Evolutionary conservation across 2,797 vertebrate species (phyloP).

Genomic region (Sarcoramphus papa): DNA sequence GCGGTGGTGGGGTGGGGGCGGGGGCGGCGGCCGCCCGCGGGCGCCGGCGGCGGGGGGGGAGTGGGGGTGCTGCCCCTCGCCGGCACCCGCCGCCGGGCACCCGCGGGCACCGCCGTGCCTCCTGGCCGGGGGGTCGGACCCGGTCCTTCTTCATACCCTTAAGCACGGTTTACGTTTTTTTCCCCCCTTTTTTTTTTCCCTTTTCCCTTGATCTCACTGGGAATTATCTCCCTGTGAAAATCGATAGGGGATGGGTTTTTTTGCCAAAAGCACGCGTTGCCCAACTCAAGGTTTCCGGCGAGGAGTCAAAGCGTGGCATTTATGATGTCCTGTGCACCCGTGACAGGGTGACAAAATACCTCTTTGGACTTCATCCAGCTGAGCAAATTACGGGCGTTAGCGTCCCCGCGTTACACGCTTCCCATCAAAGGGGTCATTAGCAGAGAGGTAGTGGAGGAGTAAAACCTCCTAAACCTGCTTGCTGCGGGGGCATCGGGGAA

Average conservation of each 20-base stretch:
- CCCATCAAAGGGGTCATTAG: not conserved
- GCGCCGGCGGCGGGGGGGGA: fast-evolving
- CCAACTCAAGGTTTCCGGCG: conserved; percentile 2
- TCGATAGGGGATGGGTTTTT: conserved; percentile 7
- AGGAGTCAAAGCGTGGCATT: conserved; percentile 37
- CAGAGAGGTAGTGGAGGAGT: not conserved
- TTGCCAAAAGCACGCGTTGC: not conserved
- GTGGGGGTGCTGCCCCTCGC: not conserved
- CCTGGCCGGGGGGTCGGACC: not conserved
- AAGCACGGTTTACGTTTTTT: not conserved
- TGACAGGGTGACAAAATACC: conserved; percentile 20
- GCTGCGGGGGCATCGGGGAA: not conserved
- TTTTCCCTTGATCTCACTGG: not conserved
- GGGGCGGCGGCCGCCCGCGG: not conserved
- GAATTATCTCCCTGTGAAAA: not conserved
- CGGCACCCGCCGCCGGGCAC: not conserved
- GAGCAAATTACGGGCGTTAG: not conserved
- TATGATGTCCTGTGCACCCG: conserved; percentile 17
- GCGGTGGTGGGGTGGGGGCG: not conserved
- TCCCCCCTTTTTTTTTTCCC: too few relatives aligned
- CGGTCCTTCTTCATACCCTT: not conserved
- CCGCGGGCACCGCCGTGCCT: not conserved
- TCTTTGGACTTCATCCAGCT: not conserved
- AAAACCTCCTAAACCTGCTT: not conserved
- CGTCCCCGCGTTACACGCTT: not conserved